A percentile compares a stretch with the other conserved stretches of the same genome.
Evolutionary conservation across 2,888 invertebrate species (phyloP).

Genomic region (Drosophila sordidula): DNA sequence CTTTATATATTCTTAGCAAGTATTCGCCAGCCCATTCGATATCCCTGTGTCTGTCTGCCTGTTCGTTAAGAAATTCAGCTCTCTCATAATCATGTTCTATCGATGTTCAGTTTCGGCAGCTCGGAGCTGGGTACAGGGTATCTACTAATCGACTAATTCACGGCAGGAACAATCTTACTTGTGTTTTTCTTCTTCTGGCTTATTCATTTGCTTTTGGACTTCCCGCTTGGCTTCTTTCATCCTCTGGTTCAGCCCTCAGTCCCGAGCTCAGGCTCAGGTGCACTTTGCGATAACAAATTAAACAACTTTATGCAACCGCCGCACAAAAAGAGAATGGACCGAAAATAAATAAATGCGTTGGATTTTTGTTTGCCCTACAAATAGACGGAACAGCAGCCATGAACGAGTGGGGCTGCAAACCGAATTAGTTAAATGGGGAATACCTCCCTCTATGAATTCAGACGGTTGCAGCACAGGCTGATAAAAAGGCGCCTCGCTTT

Average conservation of each 20-base stretch:
- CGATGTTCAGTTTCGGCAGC: no score
- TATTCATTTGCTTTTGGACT: slow-evolving; percentile 71
- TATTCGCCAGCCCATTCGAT: no score
- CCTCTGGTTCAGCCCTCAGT: slow-evolving; percentile 20
- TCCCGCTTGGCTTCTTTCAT: slow-evolving; percentile 19
- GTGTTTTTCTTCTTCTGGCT: slow-evolving; percentile 58
- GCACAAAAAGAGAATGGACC: slow-evolving; percentile 37
- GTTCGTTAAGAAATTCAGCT: no score
- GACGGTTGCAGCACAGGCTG: not conserved
- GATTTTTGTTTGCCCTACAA: slow-evolving; percentile 21
- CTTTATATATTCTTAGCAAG: no score
- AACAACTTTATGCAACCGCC: slow-evolving; percentile 71
- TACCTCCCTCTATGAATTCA: not conserved
- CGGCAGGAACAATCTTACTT: not conserved
- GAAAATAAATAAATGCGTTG: slow-evolving; percentile 24
- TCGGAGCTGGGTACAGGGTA: not conserved
- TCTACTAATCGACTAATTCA: not conserved
- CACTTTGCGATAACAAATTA: slow-evolving; percentile 78
- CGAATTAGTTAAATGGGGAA: slow-evolving; percentile 11
- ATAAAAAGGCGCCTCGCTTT: not conserved
- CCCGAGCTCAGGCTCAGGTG: slow-evolving; percentile 63
- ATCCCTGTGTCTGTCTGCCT: no score
- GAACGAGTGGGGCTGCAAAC: slow-evolving; percentile 15
- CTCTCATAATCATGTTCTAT: no score
- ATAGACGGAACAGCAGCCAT: slow-evolving; percentile 4